Conservation (phyloP, 2,113 vertebrate genomes). For the Anarrhichthys ocellatus region DNA sequence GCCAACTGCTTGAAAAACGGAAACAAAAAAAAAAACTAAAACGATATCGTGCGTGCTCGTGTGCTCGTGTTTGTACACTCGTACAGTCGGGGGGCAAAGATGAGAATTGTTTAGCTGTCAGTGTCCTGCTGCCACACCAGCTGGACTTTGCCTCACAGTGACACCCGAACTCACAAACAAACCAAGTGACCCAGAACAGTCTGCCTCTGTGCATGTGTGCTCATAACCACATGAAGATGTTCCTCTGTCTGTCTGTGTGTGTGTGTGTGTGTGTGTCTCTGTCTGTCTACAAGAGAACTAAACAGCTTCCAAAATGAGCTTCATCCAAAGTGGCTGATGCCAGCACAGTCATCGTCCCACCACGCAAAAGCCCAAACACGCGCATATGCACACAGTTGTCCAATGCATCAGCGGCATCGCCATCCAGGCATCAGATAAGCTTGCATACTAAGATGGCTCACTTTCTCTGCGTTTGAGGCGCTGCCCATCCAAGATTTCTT, state of each 20-base stretch:
- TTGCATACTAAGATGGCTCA: constrained; percentile 69
- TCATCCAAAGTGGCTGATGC: constrained; percentile 67
- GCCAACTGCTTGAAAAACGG: constrained; percentile 34
- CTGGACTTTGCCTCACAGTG: constrained; percentile 73
- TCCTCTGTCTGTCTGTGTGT: constrained; percentile 8
- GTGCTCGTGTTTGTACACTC: not conserved
- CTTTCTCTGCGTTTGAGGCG: constrained; percentile 70
- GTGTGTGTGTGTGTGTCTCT: not conserved
- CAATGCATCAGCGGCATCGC: constrained; percentile 57
- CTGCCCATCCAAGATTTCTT: constrained; percentile 76
- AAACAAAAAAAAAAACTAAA: constrained; percentile 24
- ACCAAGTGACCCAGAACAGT: constrained; percentile 75
- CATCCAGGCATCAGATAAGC: constrained; percentile 68
- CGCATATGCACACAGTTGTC: constrained; percentile 42
- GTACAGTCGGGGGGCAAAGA: constrained; percentile 51
- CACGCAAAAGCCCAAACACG: constrained; percentile 53
- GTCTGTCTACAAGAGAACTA: constrained; percentile 48
- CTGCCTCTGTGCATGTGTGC: constrained; percentile 53
- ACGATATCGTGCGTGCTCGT: constrained; percentile 44
- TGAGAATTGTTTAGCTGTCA: constrained; percentile 73
- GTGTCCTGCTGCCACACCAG: constrained; percentile 76
- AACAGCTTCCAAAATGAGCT: constrained; percentile 58
- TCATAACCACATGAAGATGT: constrained; percentile 48
- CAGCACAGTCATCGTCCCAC: constrained; percentile 68
- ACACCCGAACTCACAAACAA: constrained; percentile 66